Evolutionary conservation across 2,888 invertebrate species (phyloP).

Genomic region (Drosophila multiciliata): DNA sequence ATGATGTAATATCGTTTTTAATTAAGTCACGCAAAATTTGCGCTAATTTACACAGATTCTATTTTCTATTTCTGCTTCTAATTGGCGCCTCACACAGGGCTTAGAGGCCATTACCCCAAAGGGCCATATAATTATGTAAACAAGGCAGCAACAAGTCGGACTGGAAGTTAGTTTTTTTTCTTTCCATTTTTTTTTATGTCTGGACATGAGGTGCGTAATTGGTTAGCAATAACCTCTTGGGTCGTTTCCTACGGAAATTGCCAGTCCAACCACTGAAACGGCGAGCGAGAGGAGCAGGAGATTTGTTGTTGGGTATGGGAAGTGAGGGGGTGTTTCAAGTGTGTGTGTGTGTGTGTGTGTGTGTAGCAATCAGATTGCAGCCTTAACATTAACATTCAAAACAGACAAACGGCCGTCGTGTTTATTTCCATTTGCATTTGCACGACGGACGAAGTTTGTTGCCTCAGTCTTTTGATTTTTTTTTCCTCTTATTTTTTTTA

Average conservation of each 20-base stretch:
- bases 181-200: conserved; percentile 17
- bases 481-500: conserved; percentile 21
- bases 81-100: conserved; percentile 34
- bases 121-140: conserved; percentile 64
- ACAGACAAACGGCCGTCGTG: conserved; percentile 29
- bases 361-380: conserved; percentile 10
- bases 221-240: conserved; percentile 22
- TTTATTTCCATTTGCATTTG: conserved; percentile 38
- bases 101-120: conserved; percentile 31
- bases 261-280: conserved; percentile 16
- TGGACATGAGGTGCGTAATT: conserved; percentile 57
- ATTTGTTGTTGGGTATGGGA: not conserved
- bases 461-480: conserved; percentile 40
- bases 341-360: not conserved
- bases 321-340: not conserved
- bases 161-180: conserved; percentile 3
- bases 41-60: conserved; percentile 65
- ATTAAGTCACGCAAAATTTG: conserved; percentile 78
- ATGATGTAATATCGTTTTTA: conserved; percentile 73
- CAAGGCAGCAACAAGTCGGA: conserved; percentile 50
- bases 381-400: conserved; percentile 72
- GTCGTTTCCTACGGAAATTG: conserved; percentile 54
- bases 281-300: conserved; percentile 1
- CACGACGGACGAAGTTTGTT: conserved; percentile 40
- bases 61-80: conserved; percentile 64